phyloP scores from a whole-genome alignment of 92 coral and sea anemone genomes.

The Bergia puertoricense region DNA sequence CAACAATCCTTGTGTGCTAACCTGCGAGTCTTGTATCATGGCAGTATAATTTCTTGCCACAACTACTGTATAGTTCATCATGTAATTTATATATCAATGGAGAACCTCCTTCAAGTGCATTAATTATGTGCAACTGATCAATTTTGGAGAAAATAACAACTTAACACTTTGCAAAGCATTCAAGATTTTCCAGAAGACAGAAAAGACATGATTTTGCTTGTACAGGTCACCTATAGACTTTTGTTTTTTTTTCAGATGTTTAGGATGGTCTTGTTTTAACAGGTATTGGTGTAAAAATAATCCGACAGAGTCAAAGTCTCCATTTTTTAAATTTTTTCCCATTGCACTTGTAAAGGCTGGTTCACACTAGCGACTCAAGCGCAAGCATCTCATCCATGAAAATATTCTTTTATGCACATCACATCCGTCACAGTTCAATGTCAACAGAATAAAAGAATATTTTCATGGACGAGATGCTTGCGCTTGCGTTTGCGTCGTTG shows the following conservation, averaged over 20 bases:
- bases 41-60: neutral
- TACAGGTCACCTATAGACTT: neutral
- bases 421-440: too few relatives aligned
- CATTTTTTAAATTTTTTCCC: too few relatives aligned
- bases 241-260: too few relatives aligned
- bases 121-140: neutral
- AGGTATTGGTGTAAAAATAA: neutral
- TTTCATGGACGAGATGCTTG: too few relatives aligned
- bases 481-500: too few relatives aligned
- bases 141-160: neutral
- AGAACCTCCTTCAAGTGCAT: neutral
- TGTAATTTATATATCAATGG: neutral
- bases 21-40: neutral
- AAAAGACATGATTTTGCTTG: neutral
- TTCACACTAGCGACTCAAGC: too few relatives aligned
- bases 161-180: neutral
- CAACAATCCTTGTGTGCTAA: neutral
- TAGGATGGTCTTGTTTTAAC: too few relatives aligned
- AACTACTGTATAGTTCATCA: neutral
- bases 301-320: too few relatives aligned
- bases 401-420: too few relatives aligned
- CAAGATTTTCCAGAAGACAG: neutral
- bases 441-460: too few relatives aligned
- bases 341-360: too few relatives aligned
- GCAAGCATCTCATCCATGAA: too few relatives aligned